Percentiles rank a stretch among this genome's conserved stretches.
These are phyloP conservation scores for Lucilia cuprina DNA, from an alignment of 1,140 invertebrate species.

Conservation along the genomic window DNA sequence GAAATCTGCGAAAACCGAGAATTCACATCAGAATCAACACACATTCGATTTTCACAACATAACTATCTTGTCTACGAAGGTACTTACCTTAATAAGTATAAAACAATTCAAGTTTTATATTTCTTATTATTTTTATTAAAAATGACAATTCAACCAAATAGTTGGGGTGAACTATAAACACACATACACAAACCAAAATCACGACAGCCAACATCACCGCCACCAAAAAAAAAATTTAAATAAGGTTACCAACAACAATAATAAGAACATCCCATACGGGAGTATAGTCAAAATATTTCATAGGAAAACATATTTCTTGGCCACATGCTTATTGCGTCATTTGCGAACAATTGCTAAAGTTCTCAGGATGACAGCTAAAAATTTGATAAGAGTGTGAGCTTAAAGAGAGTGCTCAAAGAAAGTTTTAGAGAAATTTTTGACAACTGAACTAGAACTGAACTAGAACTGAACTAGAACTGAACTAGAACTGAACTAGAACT, in stretches of 20 bases:
- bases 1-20: too few relatives aligned
- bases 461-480: too few relatives aligned
- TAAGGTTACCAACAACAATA: neutral
- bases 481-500: too few relatives aligned
- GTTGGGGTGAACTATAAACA: slow-evolving; percentile 29
- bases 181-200: slow-evolving; percentile 9
- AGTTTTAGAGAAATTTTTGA: too few relatives aligned
- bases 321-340: slow-evolving; percentile 38
- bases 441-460: too few relatives aligned
- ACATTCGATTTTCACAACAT: too few relatives aligned
- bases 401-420: neutral
- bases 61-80: too few relatives aligned
- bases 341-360: slow-evolving; percentile 23
- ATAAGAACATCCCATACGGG: neutral
- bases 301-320: slow-evolving; percentile 13
- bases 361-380: slow-evolving; percentile 1
- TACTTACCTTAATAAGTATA: too few relatives aligned
- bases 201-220: slow-evolving; percentile 3
- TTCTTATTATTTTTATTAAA: neutral
- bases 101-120: too few relatives aligned
- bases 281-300: neutral
- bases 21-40: too few relatives aligned
- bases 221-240: neutral
- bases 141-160: slow-evolving; percentile 26
- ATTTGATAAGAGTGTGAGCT: neutral